A percentile compares a stretch with the other conserved stretches of the same genome.
phyloP scores from a whole-genome alignment of 2,113 vertebrate species.

The Burhinus oedicnemus region DNA sequence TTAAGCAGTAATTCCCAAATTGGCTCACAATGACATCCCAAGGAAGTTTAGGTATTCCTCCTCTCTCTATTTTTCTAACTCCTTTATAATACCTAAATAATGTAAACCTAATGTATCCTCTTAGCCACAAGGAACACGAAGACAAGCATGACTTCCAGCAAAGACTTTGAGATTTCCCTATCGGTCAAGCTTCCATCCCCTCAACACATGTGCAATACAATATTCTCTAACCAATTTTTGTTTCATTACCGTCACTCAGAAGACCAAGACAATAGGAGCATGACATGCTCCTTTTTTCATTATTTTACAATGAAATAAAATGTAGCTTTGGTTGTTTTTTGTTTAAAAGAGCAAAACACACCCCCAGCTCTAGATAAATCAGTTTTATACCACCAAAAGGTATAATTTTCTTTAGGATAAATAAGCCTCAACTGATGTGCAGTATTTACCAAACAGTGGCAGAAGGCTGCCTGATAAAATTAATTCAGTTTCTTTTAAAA shows the following conservation, averaged over 20 bases:
- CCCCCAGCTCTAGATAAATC: neutral
- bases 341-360: neutral
- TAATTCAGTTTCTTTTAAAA: neutral
- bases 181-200: neutral
- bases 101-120: neutral
- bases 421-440: neutral
- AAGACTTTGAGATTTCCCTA: neutral
- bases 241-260: neutral
- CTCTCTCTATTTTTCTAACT: neutral
- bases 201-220: accelerated
- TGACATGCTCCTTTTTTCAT: accelerated
- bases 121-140: neutral
- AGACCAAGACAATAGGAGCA: neutral
- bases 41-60: neutral
- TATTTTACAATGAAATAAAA: neutral
- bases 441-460: neutral
- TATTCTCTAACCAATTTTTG: neutral
- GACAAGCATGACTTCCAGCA: neutral
- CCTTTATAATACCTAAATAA: neutral
- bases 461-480: neutral
- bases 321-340: neutral
- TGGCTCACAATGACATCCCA: neutral
- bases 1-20: neutral
- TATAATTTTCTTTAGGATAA: neutral
- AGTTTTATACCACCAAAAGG: neutral